These are phyloP conservation scores for Xestia sexstrigata DNA, from an alignment of 2,888 invertebrate species.

Conservation along the genomic window DNA sequence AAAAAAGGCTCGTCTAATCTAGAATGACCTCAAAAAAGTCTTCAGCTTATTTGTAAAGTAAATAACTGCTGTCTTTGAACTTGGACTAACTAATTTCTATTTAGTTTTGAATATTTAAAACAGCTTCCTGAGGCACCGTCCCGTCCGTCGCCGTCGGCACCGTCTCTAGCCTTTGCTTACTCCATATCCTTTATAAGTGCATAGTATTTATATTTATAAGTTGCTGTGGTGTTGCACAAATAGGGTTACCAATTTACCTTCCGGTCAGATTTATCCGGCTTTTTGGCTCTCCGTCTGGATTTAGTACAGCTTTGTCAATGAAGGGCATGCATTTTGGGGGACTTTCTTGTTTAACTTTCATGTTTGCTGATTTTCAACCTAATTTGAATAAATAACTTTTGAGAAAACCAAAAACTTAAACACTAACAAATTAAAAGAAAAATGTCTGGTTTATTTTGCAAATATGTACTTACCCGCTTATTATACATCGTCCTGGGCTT, in stretches of 20 bases:
- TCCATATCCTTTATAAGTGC: conserved; percentile 46
- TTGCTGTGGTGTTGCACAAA: neutral
- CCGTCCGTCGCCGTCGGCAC: conserved; percentile 17
- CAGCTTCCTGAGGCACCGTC: conserved; percentile 26
- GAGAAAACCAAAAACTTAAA: neutral
- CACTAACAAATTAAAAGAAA: neutral
- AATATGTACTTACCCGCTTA: neutral
- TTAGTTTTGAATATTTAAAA: conserved; percentile 44
- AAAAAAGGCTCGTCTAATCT: neutral
- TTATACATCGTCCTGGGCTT: neutral
- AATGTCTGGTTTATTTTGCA: neutral
- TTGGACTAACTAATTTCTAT: conserved; percentile 25
- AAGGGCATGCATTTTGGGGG: neutral
- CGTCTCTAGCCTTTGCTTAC: conserved; percentile 50
- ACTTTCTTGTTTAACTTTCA: no score
- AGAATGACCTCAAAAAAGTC: neutral
- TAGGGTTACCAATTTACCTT: neutral
- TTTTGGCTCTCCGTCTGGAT: neutral
- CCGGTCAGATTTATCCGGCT: neutral
- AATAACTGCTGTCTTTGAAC: conserved; percentile 28
- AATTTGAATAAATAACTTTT: neutral
- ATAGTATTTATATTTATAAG: conserved; percentile 44
- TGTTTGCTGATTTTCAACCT: neutral
- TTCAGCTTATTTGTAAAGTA: conserved; percentile 9
- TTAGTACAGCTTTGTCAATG: neutral